A percentile compares a stretch with the other conserved stretches of the same genome.
Evolutionary conservation across 1,140 invertebrate genomes (phyloP).

Genomic region (Philotrypesis tridentata): DNA sequence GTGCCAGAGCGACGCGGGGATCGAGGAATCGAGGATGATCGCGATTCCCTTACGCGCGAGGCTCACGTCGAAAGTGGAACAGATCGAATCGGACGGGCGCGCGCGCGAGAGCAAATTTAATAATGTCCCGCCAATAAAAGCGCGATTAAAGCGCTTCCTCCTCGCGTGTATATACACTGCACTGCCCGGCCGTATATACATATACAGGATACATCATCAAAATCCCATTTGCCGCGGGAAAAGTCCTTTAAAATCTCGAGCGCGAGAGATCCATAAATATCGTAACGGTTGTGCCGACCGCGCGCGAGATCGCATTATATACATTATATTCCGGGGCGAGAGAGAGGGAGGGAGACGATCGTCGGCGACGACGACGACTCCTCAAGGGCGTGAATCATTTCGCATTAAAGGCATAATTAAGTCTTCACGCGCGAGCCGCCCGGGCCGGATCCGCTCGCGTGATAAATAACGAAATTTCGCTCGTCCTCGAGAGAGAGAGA

Average conservation of each 20-base stretch:
- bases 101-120: background rate
- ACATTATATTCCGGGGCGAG: too few species aligned
- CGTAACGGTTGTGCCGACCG: slow-evolving; percentile 25
- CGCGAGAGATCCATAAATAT: background rate
- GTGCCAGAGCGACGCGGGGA: too few species aligned
- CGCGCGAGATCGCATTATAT: slow-evolving; percentile 20
- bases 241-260: slow-evolving; percentile 22
- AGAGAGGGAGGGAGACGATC: too few species aligned
- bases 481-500: too few species aligned
- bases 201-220: too few species aligned
- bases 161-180: too few species aligned
- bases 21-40: background rate
- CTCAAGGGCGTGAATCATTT: slow-evolving; percentile 33
- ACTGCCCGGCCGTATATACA: background rate
- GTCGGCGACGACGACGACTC: background rate
- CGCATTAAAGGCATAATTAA: slow-evolving; percentile 37
- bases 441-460: background rate
- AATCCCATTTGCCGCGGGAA: background rate
- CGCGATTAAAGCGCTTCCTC: background rate
- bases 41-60: background rate
- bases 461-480: background rate
- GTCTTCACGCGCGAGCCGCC: slow-evolving; percentile 25
- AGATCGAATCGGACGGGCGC: background rate
- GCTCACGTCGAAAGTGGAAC: background rate
- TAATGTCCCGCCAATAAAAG: background rate